Conservation (phyloP, 2,888 invertebrate genomes). For the Andrena minutula region DNA sequence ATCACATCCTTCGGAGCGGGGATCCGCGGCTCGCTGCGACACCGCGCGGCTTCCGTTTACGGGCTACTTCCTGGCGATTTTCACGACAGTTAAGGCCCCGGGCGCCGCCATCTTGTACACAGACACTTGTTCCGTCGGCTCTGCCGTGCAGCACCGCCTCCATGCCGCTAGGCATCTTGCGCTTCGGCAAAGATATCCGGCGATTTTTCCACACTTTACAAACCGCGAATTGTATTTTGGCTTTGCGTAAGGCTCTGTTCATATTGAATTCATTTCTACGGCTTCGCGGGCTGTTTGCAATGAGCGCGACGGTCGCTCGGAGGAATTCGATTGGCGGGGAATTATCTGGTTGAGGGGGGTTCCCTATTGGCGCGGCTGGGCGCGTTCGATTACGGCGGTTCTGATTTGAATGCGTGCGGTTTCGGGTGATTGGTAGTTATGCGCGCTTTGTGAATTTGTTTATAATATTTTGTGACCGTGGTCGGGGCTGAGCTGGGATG, state of each 20-base stretch:
- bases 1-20: conserved; percentile 66
- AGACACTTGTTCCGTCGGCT: conserved; percentile 75
- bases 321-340: conserved; percentile 20
- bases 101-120: conserved; percentile 79
- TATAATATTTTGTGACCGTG: too few species aligned
- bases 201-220: conserved; percentile 48
- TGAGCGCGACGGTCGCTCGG: not conserved
- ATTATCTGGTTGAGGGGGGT: conserved; percentile 1
- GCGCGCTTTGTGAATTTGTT: too few species aligned
- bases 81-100: conserved; percentile 69
- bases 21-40: conserved; percentile 68
- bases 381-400: not conserved
- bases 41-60: conserved; percentile 69
- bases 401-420: too few species aligned
- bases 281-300: conserved; percentile 25
- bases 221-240: conserved; percentile 59
- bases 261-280: conserved; percentile 32
- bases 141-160: conserved; percentile 42
- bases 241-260: conserved; percentile 46
- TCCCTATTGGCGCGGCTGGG: not conserved
- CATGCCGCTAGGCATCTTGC: conserved; percentile 33
- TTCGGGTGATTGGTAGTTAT: too few species aligned
- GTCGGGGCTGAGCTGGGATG: too few species aligned
- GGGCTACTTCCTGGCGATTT: conserved; percentile 65
- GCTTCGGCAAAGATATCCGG: conserved; percentile 27